phyloP scores from a whole-genome alignment of 1,140 invertebrate species.

The Dysdera silvatica region DNA sequence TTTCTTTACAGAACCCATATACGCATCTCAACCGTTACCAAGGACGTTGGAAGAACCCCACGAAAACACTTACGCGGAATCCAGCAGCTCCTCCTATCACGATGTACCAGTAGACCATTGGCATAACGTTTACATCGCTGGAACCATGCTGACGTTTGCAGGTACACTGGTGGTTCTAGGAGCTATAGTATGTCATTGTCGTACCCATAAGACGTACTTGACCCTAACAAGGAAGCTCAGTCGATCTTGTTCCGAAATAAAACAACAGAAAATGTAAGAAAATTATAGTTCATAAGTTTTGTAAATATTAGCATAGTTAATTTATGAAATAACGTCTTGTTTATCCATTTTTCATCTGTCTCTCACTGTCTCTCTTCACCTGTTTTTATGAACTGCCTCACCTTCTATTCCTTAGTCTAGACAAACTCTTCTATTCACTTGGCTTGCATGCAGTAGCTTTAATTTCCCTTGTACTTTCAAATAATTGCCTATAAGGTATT shows the following conservation, averaged over 20 bases:
- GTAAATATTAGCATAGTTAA: no score
- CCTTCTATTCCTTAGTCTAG: no score
- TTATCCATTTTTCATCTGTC: no score
- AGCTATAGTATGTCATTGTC: conserved; percentile 60
- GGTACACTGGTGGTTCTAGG: conserved; percentile 59
- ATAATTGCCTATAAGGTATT: no score
- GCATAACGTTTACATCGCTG: conserved; percentile 63
- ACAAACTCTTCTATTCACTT: no score
- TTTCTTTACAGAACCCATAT: conserved; percentile 13
- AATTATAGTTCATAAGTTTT: no score
- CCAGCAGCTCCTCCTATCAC: no score
- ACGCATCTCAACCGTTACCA: conserved; percentile 14
- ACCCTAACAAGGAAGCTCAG: conserved; percentile 38
- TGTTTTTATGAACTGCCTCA: no score
- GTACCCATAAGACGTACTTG: conserved; percentile 59
- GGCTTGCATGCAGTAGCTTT: no score
- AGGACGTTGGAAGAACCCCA: conserved; percentile 22
- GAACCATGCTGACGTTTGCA: conserved; percentile 59
- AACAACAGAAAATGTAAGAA: conserved; percentile 31
- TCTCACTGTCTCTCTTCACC: no score
- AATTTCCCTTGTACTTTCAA: no score
- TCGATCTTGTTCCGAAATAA: conserved; percentile 28
- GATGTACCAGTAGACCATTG: conserved; percentile 55
- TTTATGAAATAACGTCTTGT: no score
- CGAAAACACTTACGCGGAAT: background rate